Percentiles rank a stretch among this genome's conserved stretches.
These are phyloP conservation scores for Microchirus variegatus DNA, from an alignment of 2,797 vertebrate genomes.

Conservation along the genomic window DNA sequence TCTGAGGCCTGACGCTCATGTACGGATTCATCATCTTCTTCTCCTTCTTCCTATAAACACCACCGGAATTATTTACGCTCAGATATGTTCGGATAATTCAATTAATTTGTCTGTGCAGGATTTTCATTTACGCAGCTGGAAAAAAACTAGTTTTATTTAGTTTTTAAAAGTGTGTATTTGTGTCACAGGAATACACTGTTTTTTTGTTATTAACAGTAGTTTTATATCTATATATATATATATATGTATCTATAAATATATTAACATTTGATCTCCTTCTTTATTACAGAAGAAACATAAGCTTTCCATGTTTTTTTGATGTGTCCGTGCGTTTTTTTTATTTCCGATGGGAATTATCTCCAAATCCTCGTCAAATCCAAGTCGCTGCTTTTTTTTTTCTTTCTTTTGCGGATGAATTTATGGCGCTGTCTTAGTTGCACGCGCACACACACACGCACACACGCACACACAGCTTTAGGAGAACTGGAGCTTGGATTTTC, in stretches of 20 bases:
- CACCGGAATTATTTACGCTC: not conserved
- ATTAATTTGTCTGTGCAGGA: not conserved
- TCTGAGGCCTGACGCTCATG: not conserved
- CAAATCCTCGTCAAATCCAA: conserved; percentile 90
- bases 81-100: not conserved
- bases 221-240: too few species aligned
- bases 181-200: too few species aligned
- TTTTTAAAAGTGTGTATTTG: too few species aligned
- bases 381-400: conserved; percentile 73
- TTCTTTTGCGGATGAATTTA: conserved; percentile 83
- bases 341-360: conserved; percentile 78
- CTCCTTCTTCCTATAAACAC: not conserved
- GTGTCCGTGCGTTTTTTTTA: conserved; percentile 3
- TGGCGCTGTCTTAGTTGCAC: conserved; percentile 81
- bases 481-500: conserved; percentile 94
- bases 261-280: too few species aligned
- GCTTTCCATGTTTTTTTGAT: conserved; percentile 1
- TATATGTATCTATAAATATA: too few species aligned
- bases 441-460: conserved; percentile 1
- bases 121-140: too few species aligned
- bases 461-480: conserved; percentile 80
- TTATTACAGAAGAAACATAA: not conserved
- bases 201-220: too few species aligned
- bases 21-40: too few species aligned
- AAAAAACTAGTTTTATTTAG: too few species aligned